Evolutionary conservation across 2,797 vertebrate species (phyloP).

Genomic region (Galagoides demidoff): DNA sequence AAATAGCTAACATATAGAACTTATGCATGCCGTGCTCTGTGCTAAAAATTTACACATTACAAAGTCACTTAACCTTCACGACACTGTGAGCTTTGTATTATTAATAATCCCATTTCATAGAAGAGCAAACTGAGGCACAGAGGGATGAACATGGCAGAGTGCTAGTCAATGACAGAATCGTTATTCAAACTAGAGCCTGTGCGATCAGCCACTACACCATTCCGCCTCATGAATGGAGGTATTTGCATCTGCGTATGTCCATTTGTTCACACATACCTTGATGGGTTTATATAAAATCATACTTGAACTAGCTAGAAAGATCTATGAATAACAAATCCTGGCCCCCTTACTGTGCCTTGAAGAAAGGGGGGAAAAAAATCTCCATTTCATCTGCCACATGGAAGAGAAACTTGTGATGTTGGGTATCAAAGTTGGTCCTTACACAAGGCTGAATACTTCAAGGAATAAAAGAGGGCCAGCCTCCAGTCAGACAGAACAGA

Average conservation of each 20-base stretch:
- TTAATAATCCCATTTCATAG: neutral
- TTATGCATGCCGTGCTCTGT: neutral
- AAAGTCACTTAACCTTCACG: neutral
- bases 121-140: neutral
- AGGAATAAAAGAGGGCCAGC: constrained; percentile 57
- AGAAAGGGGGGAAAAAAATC: constrained; percentile 15
- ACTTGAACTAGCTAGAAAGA: constrained; percentile 7
- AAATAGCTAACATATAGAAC: neutral
- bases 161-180: neutral
- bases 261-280: neutral
- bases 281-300: constrained; percentile 7
- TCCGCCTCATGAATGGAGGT: neutral
- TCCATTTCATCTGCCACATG: constrained; percentile 55
- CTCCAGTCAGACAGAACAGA: constrained; percentile 47
- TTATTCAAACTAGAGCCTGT: neutral
- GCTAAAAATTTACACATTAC: neutral
- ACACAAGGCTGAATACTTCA: constrained; percentile 56
- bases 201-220: neutral
- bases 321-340: constrained; percentile 50
- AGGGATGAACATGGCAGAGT: neutral
- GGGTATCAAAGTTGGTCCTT: constrained; percentile 68
- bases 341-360: constrained; percentile 60
- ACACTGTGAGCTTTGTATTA: neutral
- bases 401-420: constrained; percentile 66
- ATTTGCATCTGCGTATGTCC: neutral